phyloP scores from a whole-genome alignment of 2,888 invertebrate species.

The Brachyptera risi region DNA sequence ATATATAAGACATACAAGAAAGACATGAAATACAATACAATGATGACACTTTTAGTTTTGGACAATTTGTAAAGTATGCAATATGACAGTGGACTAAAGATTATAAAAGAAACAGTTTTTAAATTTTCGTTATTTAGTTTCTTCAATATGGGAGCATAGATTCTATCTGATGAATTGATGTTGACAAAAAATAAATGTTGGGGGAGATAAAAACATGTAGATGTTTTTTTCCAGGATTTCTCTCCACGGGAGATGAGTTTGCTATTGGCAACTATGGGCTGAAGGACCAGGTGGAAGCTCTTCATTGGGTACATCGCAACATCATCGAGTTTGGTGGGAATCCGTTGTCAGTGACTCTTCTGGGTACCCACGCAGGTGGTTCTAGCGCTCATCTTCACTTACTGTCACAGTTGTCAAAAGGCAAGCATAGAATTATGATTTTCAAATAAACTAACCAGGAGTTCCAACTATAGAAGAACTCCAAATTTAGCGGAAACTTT shows the following conservation, averaged over 20 bases:
- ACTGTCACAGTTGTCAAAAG: slow-evolving; percentile 19
- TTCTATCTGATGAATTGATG: too few species aligned
- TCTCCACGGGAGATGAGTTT: slow-evolving; percentile 28
- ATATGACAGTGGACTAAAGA: too few species aligned
- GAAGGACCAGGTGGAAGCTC: slow-evolving; percentile 31
- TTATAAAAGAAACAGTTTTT: too few species aligned
- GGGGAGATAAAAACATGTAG: too few species aligned
- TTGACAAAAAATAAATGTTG: too few species aligned
- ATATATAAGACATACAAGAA: too few species aligned
- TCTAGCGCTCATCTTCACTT: slow-evolving; percentile 29
- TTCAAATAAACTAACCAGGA: not conserved
- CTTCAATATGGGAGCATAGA: too few species aligned
- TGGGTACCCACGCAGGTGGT: slow-evolving; percentile 32
- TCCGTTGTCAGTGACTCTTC: slow-evolving; percentile 28
- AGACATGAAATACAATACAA: too few species aligned
- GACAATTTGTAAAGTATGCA: too few species aligned
- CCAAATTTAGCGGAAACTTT: too few species aligned
- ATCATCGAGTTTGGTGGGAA: slow-evolving; percentile 31
- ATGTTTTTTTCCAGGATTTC: slow-evolving; percentile 31
- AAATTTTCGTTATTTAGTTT: too few species aligned
- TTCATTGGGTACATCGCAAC: slow-evolving; percentile 31
- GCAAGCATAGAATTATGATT: not conserved
- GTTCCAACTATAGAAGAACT: not conserved
- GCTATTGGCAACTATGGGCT: slow-evolving; percentile 31
- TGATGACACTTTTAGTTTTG: too few species aligned